Evolutionary conservation across 2,888 invertebrate species (phyloP), one percentile per base, ranked within the genome.

Genomic region (Sylvicola cinctus): DNA sequence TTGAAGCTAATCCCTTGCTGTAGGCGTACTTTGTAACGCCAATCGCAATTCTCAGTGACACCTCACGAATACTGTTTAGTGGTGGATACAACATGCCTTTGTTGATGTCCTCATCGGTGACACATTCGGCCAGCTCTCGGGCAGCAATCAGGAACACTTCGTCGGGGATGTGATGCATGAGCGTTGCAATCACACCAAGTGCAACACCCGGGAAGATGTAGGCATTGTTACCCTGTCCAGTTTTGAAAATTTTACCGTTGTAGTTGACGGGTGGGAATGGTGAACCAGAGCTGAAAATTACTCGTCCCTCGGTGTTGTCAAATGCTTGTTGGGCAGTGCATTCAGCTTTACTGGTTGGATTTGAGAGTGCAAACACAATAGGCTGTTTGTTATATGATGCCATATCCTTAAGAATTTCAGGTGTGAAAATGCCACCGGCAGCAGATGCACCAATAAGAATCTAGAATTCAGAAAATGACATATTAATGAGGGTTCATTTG

Each of bases 201-300:
- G 91, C 93, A 35, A 93, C 65, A 4, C 96, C 98, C 0, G 96
- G 96, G 65, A 90, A 93, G 49, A 95, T 91, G 58, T 95, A 95
- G 0, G 93, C 84, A 58, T 95, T 95, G 60, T 93, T 95, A 38
- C 96, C 96, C 55, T 99, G 98, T 0, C 98, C 96, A 0, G 96
- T 85, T 43, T 73, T 67, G 59, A 65, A 90, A 4, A 74, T 75
- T 54, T 79, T 77, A 14, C 83, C 88, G 36, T 75, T 68, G 46
- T 74, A 66, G 11, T 68, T 63, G 3, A 90, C 87, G 3, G 84
- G 75, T 12, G 79, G 78, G 63, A 98, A 98, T 0, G 96, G 96
- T 17, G 91, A 93, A 5, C 96, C 96, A 17, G 90, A 91, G 2
- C 91, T 83, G 62, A 91, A 98, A 36, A 98, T 73, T 44, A 80